These are phyloP conservation scores for Enteromius treurensis DNA, from an alignment of 2,797 vertebrate genomes.

Conservation along the genomic window DNA sequence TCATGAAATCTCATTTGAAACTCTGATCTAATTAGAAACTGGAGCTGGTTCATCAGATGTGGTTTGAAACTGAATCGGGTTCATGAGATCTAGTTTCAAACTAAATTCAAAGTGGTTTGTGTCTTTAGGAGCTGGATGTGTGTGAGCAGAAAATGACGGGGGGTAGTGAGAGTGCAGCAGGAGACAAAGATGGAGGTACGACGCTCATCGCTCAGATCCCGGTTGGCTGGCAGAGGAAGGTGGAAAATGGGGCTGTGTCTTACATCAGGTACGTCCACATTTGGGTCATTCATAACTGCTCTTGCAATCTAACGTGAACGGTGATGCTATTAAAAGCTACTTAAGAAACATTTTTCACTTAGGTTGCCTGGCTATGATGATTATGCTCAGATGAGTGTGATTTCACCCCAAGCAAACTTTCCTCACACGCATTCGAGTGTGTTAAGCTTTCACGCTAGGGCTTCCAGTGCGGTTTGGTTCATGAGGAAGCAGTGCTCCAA, in stretches of 20 bases:
- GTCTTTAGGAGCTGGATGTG: constrained; percentile 82
- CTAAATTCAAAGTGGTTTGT: background rate
- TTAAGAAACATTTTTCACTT: constrained; percentile 4
- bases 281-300: background rate
- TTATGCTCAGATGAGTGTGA: constrained; percentile 31
- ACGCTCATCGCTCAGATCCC: constrained; percentile 84
- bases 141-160: constrained; percentile 92
- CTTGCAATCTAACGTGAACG: background rate
- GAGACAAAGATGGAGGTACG: constrained; percentile 87
- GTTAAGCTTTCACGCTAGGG: constrained; percentile 27
- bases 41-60: no score
- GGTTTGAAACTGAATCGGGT: background rate
- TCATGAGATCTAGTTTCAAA: background rate
- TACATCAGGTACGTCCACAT: constrained; percentile 83
- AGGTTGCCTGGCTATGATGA: constrained; percentile 35
- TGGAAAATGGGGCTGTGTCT: constrained; percentile 83
- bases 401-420: constrained; percentile 22
- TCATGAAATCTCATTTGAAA: no score
- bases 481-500: background rate
- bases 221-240: constrained; percentile 91
- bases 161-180: constrained; percentile 88
- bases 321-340: background rate
- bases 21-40: no score
- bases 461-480: background rate
- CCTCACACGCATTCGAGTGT: constrained; percentile 3